Percentiles rank a stretch among this genome's conserved stretches.
phyloP scores from a whole-genome alignment of 2,797 vertebrate species.

The Molossus molossus region DNA sequence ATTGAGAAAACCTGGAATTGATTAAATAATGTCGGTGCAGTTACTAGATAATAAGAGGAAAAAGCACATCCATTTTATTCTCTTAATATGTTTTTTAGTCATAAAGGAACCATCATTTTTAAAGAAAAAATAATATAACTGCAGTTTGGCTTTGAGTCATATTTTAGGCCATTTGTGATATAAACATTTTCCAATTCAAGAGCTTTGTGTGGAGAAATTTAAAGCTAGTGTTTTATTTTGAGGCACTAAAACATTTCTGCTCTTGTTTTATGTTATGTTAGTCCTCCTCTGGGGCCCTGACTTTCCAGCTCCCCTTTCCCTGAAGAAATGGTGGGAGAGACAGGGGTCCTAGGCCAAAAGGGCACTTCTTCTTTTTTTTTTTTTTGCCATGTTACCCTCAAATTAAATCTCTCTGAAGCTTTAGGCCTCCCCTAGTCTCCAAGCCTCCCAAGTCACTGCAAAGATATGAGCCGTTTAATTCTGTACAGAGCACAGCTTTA shows the following conservation, averaged over 20 bases:
- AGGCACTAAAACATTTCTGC: not conserved
- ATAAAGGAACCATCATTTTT: conserved; percentile 43
- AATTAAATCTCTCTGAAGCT: not conserved
- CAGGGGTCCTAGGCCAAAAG: not conserved
- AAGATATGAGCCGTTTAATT: not conserved
- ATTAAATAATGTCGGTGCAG: conserved; percentile 44
- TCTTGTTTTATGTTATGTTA: not conserved
- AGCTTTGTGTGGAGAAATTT: conserved; percentile 36
- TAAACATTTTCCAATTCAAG: conserved; percentile 51
- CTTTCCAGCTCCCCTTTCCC: not conserved
- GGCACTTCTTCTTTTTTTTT: not conserved
- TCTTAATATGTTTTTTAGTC: conserved; percentile 34
- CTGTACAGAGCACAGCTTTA: not conserved
- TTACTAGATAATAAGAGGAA: conserved; percentile 37
- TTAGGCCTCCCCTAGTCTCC: not conserved
- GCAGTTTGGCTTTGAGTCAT: not conserved
- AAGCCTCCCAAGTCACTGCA: not conserved
- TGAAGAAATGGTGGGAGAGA: not conserved
- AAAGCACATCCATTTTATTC: conserved; percentile 62
- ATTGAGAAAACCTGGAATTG: conserved; percentile 63
- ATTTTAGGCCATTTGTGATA: conserved; percentile 55
- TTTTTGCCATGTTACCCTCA: not conserved
- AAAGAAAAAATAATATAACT: conserved; percentile 51
- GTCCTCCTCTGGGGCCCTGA: not conserved
- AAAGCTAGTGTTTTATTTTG: conserved; percentile 28